Conservation (phyloP, 2,113 vertebrate genomes). For the Tautogolabrus adspersus region DNA sequence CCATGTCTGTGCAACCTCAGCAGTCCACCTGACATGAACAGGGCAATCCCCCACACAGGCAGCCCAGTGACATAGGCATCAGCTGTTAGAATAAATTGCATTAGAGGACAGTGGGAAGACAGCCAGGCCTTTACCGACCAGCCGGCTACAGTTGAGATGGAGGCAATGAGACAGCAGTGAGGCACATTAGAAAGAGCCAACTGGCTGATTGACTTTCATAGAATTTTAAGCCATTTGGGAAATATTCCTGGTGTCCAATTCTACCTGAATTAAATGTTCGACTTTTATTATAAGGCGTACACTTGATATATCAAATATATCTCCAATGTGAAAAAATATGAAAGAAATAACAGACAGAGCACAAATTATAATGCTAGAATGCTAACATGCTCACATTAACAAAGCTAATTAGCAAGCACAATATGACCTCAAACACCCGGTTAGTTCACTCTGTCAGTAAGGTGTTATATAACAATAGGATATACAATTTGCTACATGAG, state of each 20-base stretch:
- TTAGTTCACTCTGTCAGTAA: not conserved
- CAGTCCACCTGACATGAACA: constrained; percentile 39
- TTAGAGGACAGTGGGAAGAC: constrained; percentile 67
- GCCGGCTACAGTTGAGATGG: constrained; percentile 35
- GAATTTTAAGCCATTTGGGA: constrained; percentile 21
- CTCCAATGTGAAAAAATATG: too few species aligned
- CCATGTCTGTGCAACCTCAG: constrained; percentile 53
- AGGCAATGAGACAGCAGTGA: constrained; percentile 53
- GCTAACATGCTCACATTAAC: not conserved
- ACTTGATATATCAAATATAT: too few species aligned
- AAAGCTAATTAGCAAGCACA: not conserved
- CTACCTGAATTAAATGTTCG: not conserved
- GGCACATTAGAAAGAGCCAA: constrained; percentile 38
- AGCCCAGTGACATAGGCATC: constrained; percentile 64
- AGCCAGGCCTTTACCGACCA: constrained; percentile 47
- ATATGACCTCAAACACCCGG: not conserved
- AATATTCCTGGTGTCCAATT: constrained; percentile 21
- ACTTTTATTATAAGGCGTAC: not conserved
- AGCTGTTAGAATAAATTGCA: constrained; percentile 76
- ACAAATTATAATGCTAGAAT: not conserved
- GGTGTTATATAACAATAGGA: not conserved
- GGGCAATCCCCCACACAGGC: constrained; percentile 59
- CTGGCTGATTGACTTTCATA: constrained; percentile 32
- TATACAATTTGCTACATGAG: too few species aligned
- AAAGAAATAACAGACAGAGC: too few species aligned